A percentile compares a stretch with the other conserved stretches of the same genome.
Conservation (phyloP, 37 sponge, comb jelly and placozoan genomes). For the Sycon ciliatum region DNA sequence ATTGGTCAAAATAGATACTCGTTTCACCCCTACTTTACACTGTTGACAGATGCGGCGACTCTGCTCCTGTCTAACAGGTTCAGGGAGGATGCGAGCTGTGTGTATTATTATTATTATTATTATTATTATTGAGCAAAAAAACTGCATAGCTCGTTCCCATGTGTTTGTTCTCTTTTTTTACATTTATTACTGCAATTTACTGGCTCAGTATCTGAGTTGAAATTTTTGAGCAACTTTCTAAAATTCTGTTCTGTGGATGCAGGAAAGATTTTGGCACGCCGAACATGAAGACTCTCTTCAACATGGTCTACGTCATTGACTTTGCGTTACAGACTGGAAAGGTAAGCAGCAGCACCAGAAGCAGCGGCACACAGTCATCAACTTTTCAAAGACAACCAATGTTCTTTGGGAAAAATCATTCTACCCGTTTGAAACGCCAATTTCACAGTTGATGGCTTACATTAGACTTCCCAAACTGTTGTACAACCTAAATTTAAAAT, state of each 20-base stretch:
- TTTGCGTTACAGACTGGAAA: constrained; percentile 69
- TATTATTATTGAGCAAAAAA: too few relatives aligned
- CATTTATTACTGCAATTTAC: not conserved
- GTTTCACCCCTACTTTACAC: too few relatives aligned
- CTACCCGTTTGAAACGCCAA: not conserved
- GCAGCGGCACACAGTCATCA: not conserved
- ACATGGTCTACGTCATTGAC: constrained; percentile 82
- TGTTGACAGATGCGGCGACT: too few relatives aligned
- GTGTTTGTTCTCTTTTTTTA: too few relatives aligned
- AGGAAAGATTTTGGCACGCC: constrained; percentile 78
- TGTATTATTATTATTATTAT: too few relatives aligned
- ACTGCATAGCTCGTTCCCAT: too few relatives aligned
- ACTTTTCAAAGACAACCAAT: not conserved
- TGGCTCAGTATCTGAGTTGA: not conserved
- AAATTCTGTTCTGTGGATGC: constrained; percentile 57
- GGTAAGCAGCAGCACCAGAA: constrained; percentile 16
- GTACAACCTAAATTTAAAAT: too few relatives aligned
- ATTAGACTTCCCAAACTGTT: too few relatives aligned
- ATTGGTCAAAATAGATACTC: too few relatives aligned
- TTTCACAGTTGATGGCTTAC: not conserved
- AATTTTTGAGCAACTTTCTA: constrained; percentile 56
- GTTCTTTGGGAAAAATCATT: not conserved
- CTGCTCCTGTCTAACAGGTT: too few relatives aligned
- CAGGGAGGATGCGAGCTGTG: too few relatives aligned
- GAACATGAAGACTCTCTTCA: constrained; percentile 51